Conservation (phyloP, 1,140 invertebrate genomes). For the Drosophila kohkoa region DNA sequence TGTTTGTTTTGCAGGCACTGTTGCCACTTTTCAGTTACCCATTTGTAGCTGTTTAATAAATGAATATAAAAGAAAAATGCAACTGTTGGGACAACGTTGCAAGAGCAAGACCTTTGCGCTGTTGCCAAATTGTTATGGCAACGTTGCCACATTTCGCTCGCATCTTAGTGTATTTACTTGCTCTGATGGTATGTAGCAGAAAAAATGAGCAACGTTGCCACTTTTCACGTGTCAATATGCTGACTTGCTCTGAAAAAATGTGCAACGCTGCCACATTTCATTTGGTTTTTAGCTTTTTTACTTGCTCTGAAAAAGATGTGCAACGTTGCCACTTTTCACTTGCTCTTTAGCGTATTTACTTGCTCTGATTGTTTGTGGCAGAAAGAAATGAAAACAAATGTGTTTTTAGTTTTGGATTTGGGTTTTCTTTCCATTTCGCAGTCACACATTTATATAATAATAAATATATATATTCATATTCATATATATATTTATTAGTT, state of each 20-base stretch:
- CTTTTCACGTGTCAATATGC: constrained; percentile 17
- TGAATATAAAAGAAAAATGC: background rate
- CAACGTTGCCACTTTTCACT: constrained; percentile 30
- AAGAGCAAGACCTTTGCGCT: constrained; percentile 11
- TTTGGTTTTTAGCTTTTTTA: constrained; percentile 28
- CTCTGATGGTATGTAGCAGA: constrained; percentile 31
- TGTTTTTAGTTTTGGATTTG: constrained; percentile 50
- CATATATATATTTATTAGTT: constrained; percentile 39
- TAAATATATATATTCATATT: constrained; percentile 65
- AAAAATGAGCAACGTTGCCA: constrained; percentile 44
- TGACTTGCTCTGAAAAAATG: background rate
- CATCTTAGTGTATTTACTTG: constrained; percentile 6
- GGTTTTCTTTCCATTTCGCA: constrained; percentile 59
- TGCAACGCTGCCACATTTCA: constrained; percentile 27
- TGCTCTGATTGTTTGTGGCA: constrained; percentile 26
- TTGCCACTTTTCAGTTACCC: constrained; percentile 47
- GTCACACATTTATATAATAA: constrained; percentile 79
- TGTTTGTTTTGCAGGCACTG: constrained; percentile 10
- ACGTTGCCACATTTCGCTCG: constrained; percentile 30
- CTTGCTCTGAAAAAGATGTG: constrained; percentile 13
- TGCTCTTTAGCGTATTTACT: constrained; percentile 7
- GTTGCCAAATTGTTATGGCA: constrained; percentile 5
- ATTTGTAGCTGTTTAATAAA: constrained; percentile 28
- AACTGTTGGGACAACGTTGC: constrained; percentile 9
- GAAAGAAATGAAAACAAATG: constrained; percentile 68